Base-by-base conservation (phyloP, 2,888 invertebrate genomes). In the Cheilosia soror region DNA sequence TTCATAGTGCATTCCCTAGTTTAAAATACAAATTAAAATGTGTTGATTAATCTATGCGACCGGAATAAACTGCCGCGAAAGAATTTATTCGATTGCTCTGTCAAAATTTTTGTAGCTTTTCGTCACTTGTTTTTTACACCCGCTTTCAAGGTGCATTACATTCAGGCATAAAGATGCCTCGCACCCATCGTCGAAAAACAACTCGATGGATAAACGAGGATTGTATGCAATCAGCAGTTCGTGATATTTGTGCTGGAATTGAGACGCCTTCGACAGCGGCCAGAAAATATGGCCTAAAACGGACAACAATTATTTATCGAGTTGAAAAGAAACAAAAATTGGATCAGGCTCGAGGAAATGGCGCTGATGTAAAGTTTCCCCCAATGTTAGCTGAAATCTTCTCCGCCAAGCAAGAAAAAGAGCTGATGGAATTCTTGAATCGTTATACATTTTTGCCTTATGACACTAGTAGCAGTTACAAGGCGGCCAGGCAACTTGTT, bases 201-300 rank as follows among this genome's bases (percentile, higher is more conserved):
- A 81, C 71, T 72, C 68, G 85, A 40, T 81, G 81, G 81, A 81
- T 85, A 20, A 85, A 85, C 58, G 85, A 85, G 15, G 81, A 80
- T 25, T 85, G 71, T 29, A 85, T 85, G 85, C 76, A 81, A 44
- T 72, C 72, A 5, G 85, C 85, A 44, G 77, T 85, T 31, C 37
- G 11, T 33, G 85, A 85, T 58, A 77, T 85, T 40, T 77, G 76
- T 25, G 55, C 62, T 42, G 85, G 85, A 4, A 7, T 73, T 15
- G 85, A 81, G 29, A 85, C 85, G 37, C 85, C 85, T 13, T 85
- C 85, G 13, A 85, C 85, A 5, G 85, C 85, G 11, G 85, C 85
- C 2, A 40, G 85, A 13, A 85, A 85, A 51, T 85, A 85, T 44
- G 85, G 85, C 31, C 76, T 85, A 15, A 85, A 85, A 15, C 71